Evolutionary conservation across 2,797 vertebrate species (phyloP), one percentile per base, ranked within the genome.

Genomic region (Erithacus rubecula): DNA sequence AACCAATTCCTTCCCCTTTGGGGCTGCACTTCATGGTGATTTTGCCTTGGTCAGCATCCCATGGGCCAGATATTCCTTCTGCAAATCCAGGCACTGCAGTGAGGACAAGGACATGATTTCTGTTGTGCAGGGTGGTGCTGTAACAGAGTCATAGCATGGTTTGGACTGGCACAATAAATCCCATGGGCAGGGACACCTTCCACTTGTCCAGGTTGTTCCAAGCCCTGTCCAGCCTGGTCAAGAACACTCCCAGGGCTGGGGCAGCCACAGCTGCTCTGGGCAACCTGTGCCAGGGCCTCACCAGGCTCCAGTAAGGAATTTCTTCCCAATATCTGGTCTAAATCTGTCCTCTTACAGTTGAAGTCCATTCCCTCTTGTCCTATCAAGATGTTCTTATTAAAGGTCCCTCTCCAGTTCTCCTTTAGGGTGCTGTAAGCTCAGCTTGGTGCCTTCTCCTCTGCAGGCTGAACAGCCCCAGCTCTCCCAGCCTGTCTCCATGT

Each of bases 61-160:
- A 16, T 2, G 18, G 34, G 13, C 5, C 47, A 69, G 63, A 47
- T 6, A 32, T 11, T 22, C 30, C 37, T 30, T n/a, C 62, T 64
- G 62, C 19, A 60, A 44, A 51, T 0, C 36, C 64, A 62, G 60
- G 37, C 36, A 32, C 13, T 1, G 1, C n/a, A 23, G 36, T 0
- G 14, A 70, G 36, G 36, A 51, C 26, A 59, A n/a, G 71, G 56
- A 59, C 0, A 2, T 0, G 0, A 17, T 41, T 83, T 47, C 76
- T 77, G n/a, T 20, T 43, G 15, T 46, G 27, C 0, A 6, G 46
- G 16, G 34, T 18, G 44, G 6, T 43, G 16, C 51, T 23, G 39
- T 29, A 39, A 51, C 30, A 72, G 23, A 37, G 18, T 2, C 26
- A 71, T 4, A 23, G 26, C 19, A 24, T 11, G 34, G 36, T 15